A percentile compares a stretch with the other conserved stretches of the same genome.
phyloP scores from a whole-genome alignment of 64 coral and sea anemone genomes.

The Catalaphyllia jardinei region DNA sequence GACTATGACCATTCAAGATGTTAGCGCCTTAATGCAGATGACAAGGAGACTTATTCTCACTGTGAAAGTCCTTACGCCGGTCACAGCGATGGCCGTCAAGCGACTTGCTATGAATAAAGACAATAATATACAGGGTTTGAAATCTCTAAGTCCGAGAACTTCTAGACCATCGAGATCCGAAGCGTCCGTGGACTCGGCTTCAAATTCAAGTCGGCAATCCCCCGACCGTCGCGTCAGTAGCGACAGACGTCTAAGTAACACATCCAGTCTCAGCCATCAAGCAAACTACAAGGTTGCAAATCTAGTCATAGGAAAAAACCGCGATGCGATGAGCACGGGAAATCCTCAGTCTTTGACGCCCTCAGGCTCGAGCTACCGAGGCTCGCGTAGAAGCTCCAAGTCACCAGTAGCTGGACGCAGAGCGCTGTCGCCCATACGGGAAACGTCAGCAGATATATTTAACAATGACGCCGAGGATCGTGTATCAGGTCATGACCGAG shows the following conservation, averaged over 20 bases:
- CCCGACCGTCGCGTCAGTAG: conserved; percentile 26
- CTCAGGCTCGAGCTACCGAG: conserved; percentile 29
- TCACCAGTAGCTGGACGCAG: conserved; percentile 85
- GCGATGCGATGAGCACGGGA: conserved; percentile 62
- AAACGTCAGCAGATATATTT: conserved; percentile 67
- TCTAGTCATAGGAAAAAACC: conserved; percentile 93
- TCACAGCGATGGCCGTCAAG: conserved; percentile 50
- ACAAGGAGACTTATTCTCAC: conserved; percentile 86
- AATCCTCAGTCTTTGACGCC: conserved; percentile 57
- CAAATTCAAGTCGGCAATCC: conserved; percentile 51
- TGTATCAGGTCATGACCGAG: conserved; percentile 30
- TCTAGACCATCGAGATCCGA: conserved; percentile 58
- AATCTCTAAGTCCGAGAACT: conserved; percentile 29
- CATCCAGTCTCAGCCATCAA: conserved; percentile 75
- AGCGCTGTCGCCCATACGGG: conserved; percentile 89
- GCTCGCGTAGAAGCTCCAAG: conserved; percentile 64
- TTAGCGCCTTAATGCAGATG: conserved; percentile 99
- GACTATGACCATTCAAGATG: conserved; percentile 92
- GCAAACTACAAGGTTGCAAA: conserved; percentile 97
- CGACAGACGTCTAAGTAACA: conserved; percentile 49
- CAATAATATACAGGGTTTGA: conserved; percentile 40
- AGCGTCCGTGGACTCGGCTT: conserved; percentile 30
- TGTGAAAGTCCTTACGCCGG: conserved; percentile 92
- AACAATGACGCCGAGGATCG: conserved; percentile 51
- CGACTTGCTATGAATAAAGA: conserved; percentile 34